These are phyloP conservation scores for Cotesia typhae DNA, from an alignment of 1,140 invertebrate genomes.

Conservation along the genomic window DNA sequence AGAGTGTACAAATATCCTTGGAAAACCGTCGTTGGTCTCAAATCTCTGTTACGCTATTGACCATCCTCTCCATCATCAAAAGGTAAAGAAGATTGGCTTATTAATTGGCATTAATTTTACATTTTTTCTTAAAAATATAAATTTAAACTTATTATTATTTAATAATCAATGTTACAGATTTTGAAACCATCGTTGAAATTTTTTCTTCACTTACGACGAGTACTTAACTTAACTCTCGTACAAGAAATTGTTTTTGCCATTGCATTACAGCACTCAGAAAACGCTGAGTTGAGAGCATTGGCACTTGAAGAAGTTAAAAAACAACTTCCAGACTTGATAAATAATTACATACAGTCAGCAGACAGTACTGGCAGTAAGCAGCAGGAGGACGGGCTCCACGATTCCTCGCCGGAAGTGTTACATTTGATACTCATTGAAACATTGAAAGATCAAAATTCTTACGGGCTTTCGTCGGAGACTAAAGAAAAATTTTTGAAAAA, in stretches of 20 bases:
- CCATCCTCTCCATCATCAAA: constrained; percentile 71
- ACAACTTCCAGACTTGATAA: constrained; percentile 84
- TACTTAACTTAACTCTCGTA: constrained; percentile 82
- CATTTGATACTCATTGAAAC: constrained; percentile 80
- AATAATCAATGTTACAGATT: constrained; percentile 65
- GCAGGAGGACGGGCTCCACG: constrained; percentile 83
- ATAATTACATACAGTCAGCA: constrained; percentile 81
- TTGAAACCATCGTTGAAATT: constrained; percentile 80
- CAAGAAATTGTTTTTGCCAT: constrained; percentile 91
- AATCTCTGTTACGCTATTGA: constrained; percentile 84
- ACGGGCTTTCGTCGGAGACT: constrained; percentile 74
- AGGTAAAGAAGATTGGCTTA: constrained; percentile 58
- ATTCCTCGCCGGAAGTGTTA: constrained; percentile 86
- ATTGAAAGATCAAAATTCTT: constrained; percentile 65
- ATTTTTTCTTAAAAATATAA: not conserved
- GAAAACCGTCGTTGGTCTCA: constrained; percentile 79
- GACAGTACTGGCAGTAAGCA: constrained; percentile 69
- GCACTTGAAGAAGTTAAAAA: constrained; percentile 82
- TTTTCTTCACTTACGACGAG: constrained; percentile 82
- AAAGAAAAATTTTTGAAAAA: constrained; percentile 83
- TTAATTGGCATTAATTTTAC: not conserved
- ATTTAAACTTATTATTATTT: constrained; percentile 6
- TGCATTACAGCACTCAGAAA: constrained; percentile 81
- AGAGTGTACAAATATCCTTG: constrained; percentile 75
- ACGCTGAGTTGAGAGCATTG: constrained; percentile 75